Evolutionary conservation across 2,888 invertebrate species (phyloP), one percentile per base, ranked within the genome.

Genomic region (Orchesellides sinensis): DNA sequence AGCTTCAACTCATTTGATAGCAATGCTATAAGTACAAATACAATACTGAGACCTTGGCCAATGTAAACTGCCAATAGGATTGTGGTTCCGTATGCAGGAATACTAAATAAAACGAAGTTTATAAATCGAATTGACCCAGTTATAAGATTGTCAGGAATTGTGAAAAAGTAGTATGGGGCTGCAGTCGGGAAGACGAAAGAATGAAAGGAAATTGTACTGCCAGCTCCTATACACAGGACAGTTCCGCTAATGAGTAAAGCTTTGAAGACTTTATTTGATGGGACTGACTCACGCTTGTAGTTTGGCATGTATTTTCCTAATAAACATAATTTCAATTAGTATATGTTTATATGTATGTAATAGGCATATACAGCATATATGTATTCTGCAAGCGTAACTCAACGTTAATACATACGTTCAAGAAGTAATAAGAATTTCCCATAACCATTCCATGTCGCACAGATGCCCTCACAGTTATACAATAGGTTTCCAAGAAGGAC

Each of bases 271-370:
- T 23, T 47, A 0, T 17, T 47, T 2, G 1, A 25, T n/a, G 3
- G 25, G 14, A 4, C 73, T 19, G 17, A 12, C 1, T 27, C 61
- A 2, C 1, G 23, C 12, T 40, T 45, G 27, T 61, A 73, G 47
- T 68, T 19, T 12, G 27, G 27, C 68, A 68, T 68, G 29, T 68
- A 68, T 14, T 68, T 68, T n/a, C n/a, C n/a, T n/a, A n/a, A n/a
- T n/a, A n/a, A n/a, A n/a, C n/a, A n/a, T n/a, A n/a, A n/a, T n/a
- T n/a, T n/a, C n/a, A n/a, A n/a, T n/a, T n/a, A n/a, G n/a, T n/a
- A n/a, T n/a, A n/a, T n/a, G n/a, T n/a, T n/a, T n/a, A n/a, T n/a
- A n/a, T n/a, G n/a, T n/a, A n/a, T n/a, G n/a, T n/a, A n/a, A n/a
- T n/a, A n/a, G n/a, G n/a, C n/a, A n/a, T n/a, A n/a, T n/a, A n/a